Evolutionary conservation across 2,113 vertebrate species (phyloP), one percentile per base, ranked within the genome.

Genomic region (Dolichallabes microphthalmus): DNA sequence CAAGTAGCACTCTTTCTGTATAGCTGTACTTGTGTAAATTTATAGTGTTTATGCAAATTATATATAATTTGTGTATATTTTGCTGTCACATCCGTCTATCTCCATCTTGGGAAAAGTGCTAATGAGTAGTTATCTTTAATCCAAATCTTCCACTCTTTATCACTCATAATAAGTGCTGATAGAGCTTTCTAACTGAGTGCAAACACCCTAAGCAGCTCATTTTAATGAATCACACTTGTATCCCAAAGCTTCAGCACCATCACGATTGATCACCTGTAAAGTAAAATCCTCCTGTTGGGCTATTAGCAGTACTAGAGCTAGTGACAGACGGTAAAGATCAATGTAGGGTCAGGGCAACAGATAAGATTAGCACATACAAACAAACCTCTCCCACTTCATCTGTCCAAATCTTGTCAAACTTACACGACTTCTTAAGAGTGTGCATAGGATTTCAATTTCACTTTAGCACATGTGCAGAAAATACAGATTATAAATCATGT

Each of bases 361-460:
- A 93, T 93, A 91, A 92, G 92, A 92, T 92, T 91, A 93, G 79
- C n/a, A 55, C 8, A 50, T 30, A 45, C 61, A 78, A 82, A 82
- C 81, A 69, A 19, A 74, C 52, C 35, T 76, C 52, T 3, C n/a
- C 25, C 13, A 76, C 45, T 27, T 76, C 52, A 32, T 77, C 53
- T 78, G 76, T 35, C 53, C 27, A 58, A 78, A 78, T 27, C 19
- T 32, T 78, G 27, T 32, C 53, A 58, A 32, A 57, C 15, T 17
- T 53, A 30, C n/a, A 30, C n/a, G 7, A 57, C 27, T 20, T 77
- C 75, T 35, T 27, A 57, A 77, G 32, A 20, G 73, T 53, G 13
- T 76, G 17, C 27, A 11, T 17, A 74, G 7, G 14, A 76, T 20
- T 27, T 27, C 6, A 57, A 20, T 30, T 32, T 57, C 7, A 77